phyloP scores from a whole-genome alignment of 2,113 vertebrate genomes.

The Addax nasomaculatus region DNA sequence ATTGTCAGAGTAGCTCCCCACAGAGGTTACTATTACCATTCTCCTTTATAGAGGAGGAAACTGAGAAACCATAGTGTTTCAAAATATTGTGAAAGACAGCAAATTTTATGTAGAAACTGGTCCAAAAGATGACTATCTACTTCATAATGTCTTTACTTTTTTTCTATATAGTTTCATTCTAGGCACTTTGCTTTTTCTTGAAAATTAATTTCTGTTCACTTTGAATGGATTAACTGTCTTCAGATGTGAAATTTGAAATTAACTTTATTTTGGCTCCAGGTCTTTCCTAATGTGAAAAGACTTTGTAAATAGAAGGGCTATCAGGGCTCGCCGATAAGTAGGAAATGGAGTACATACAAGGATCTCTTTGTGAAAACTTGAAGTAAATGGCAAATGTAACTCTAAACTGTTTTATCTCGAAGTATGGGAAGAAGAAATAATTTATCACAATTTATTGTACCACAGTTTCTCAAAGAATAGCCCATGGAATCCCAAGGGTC shows the following conservation, averaged over 20 bases:
- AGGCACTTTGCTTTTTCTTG: neutral
- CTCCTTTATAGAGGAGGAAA: constrained; percentile 77
- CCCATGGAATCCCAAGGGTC: neutral
- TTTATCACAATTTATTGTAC: neutral
- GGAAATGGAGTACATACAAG: neutral
- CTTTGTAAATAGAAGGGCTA: neutral
- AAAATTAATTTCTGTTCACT: neutral
- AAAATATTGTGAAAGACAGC: neutral
- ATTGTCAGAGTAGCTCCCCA: neutral
- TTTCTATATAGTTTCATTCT: neutral
- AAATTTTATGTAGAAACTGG: neutral
- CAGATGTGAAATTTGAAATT: neutral
- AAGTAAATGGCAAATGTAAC: neutral
- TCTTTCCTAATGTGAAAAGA: neutral
- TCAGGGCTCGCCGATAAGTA: neutral
- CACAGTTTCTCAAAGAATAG: neutral
- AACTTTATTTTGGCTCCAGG: neutral
- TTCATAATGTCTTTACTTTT: neutral
- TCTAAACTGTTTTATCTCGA: neutral
- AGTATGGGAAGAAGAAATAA: neutral
- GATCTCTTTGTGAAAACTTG: neutral
- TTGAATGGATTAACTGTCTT: neutral
- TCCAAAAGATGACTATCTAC: neutral
- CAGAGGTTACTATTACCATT: neutral
- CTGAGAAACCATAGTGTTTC: neutral